Evolutionary conservation across 2,797 vertebrate genomes (phyloP), one percentile per base, ranked within the genome.

Genomic region (Acrossocheilus wenchowensis): DNA sequence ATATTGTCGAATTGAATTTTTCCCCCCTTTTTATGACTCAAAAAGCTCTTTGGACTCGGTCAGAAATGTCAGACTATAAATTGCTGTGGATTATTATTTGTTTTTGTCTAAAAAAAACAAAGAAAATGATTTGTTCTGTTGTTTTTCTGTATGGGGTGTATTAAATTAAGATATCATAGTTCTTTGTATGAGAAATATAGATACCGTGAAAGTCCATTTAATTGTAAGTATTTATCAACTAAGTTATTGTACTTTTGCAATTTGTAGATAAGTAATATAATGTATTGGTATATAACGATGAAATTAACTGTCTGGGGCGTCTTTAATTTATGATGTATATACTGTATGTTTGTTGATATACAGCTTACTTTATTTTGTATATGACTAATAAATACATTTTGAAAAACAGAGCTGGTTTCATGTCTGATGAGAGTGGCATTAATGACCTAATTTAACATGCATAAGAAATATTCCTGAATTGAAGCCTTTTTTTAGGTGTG

Each of bases 351-450:
- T 98, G 97, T 97, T 96, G 96, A 98, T 97, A 97, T 96, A 96
- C 97, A 97, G 95, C 96, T 96, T 97, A 96, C 96, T 97, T 98
- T 97, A 98, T 98, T 98, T 98, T 99, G 95, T 98, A 98, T 97
- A 98, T 97, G 97, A 98, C 95, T 96, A 99, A 98, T 99, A 99
- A 99, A 98, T 92, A 94, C 95, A 96, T 98, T 98, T 96, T 96
- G 95, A 97, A 97, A 95, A 96, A 90, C 89, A 93, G 21, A 21
- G 1, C 26, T 60, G 43, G 69, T 60, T 82, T 50, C 21, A 17
- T 78, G 26, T 36, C 9, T 78, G 57, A 26, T 39, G 26, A 9
- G 11, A 69, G 78, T 83, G 64, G 78, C 60, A 73, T 80, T 85
- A 82, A 78, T 87, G 89, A 90, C 90, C 90, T 88, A 82, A 69